Conservation (phyloP, 2,797 vertebrate genomes). For the Schizopygopsis malacanthus region DNA sequence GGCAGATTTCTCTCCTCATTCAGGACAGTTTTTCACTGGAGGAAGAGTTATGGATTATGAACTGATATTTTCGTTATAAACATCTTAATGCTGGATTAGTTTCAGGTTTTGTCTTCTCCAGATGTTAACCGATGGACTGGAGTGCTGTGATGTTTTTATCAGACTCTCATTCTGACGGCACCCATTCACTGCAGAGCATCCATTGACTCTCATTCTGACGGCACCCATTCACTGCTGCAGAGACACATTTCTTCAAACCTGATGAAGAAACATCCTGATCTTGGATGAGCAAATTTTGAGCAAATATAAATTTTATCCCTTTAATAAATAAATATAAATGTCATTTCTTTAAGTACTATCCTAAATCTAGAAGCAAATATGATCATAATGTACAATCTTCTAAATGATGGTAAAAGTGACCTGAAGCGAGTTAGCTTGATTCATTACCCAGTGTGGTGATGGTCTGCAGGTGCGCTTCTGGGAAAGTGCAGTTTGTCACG, state of each 20-base stretch:
- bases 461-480: slow-evolving; percentile 86
- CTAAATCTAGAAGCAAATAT: not conserved
- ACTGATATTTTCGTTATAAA: not conserved
- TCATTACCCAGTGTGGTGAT: slow-evolving; percentile 92
- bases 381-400: not conserved
- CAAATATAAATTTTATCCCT: not conserved
- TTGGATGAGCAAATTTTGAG: not conserved
- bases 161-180: not conserved
- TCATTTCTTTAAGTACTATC: not conserved
- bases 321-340: not conserved
- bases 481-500: slow-evolving; percentile 91
- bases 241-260: too few species aligned
- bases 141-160: not conserved
- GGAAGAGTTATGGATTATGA: not conserved
- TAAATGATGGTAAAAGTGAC: not conserved
- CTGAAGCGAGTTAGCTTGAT: not conserved
- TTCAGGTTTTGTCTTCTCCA: not conserved
- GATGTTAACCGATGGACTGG: not conserved
- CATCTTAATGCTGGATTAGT: not conserved
- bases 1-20: too few species aligned
- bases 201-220: not conserved
- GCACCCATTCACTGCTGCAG: too few species aligned
- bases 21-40: not conserved
- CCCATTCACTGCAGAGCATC: too few species aligned
- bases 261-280: not conserved